Evolutionary conservation across 1,140 invertebrate genomes (phyloP).

Genomic region (Apis dorsata): DNA sequence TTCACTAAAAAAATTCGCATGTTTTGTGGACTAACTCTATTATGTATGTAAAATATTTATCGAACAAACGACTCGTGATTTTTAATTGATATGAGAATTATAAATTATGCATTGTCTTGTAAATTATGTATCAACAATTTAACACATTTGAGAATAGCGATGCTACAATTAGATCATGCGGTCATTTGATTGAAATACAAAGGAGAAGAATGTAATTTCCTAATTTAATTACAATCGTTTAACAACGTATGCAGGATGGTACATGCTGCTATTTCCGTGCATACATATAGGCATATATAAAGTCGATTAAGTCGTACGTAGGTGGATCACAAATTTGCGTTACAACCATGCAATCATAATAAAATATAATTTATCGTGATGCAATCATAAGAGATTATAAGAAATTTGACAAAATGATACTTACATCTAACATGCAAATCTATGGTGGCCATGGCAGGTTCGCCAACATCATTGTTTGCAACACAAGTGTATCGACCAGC

Average conservation of each 20-base stretch:
- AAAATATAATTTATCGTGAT: neutral
- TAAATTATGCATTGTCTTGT: neutral
- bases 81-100: neutral
- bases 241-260: conserved; percentile 44
- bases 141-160: conserved; percentile 14
- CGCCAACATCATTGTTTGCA: conserved; percentile 87
- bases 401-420: conserved; percentile 53
- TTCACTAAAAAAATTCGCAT: too few species aligned
- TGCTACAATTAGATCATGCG: conserved; percentile 53
- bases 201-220: conserved; percentile 62
- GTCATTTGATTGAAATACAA: conserved; percentile 54
- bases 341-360: neutral
- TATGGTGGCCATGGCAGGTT: conserved; percentile 83
- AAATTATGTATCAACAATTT: conserved; percentile 32
- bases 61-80: neutral
- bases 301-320: conserved; percentile 57
- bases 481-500: conserved; percentile 87
- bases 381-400: neutral
- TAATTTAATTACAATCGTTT: conserved; percentile 64
- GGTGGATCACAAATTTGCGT: neutral
- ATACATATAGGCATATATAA: conserved; percentile 48
- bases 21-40: too few species aligned
- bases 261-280: conserved; percentile 58
- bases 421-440: conserved; percentile 83
- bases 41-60: neutral